phyloP scores from a whole-genome alignment of 2,797 vertebrate species.

The Tinamus major region DNA sequence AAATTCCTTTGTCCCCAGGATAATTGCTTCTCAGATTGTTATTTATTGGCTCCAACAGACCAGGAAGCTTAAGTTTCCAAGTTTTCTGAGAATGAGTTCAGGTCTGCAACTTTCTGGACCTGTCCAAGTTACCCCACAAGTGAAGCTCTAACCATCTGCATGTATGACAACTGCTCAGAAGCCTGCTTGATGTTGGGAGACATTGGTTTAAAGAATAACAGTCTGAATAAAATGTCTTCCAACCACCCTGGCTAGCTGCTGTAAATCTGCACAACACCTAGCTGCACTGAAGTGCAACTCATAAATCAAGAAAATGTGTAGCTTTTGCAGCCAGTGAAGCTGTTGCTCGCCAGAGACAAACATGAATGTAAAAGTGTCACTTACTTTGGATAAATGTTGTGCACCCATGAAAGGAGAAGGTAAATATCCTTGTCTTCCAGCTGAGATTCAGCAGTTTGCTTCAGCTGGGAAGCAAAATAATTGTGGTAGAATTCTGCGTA shows the following conservation, averaged over 20 bases:
- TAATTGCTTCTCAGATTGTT: background rate
- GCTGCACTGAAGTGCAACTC: accelerated
- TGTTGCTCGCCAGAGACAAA: background rate
- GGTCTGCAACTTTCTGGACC: background rate
- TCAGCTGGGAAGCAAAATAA: constrained; percentile 79
- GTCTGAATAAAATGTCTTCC: background rate
- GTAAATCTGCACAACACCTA: background rate
- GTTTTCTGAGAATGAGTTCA: background rate
- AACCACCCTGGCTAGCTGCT: background rate
- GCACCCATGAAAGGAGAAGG: constrained; percentile 87
- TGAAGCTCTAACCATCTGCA: background rate
- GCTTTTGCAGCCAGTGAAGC: background rate
- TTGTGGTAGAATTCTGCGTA: constrained; percentile 86
- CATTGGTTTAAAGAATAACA: background rate
- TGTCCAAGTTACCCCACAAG: background rate
- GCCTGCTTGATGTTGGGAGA: background rate
- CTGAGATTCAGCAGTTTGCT: constrained; percentile 64
- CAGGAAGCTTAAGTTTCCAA: background rate
- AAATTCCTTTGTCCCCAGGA: background rate
- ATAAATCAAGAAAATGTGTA: background rate
- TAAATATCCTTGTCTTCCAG: constrained; percentile 80
- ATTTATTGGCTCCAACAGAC: background rate
- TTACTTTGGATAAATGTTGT: constrained; percentile 88
- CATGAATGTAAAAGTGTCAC: constrained; percentile 8
- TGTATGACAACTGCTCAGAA: background rate